Evolutionary conservation across 2,797 vertebrate genomes (phyloP).

Genomic region (Varecia variegata): DNA sequence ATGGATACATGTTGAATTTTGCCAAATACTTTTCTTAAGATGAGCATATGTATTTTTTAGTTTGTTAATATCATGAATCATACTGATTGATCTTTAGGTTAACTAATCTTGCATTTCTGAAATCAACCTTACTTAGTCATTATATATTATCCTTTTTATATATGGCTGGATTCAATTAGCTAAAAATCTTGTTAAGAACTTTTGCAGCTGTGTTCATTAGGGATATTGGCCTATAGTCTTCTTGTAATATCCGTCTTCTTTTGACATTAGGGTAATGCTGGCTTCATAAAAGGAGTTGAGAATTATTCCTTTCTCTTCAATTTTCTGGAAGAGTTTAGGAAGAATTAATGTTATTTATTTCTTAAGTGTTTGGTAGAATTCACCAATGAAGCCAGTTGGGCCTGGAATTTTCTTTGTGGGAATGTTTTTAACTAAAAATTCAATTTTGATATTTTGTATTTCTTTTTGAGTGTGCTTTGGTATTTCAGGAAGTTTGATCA

Average conservation of each 20-base stretch:
- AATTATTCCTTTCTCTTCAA: neutral
- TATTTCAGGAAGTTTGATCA: neutral
- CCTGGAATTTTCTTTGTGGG: neutral
- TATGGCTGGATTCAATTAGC: neutral
- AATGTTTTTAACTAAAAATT: neutral
- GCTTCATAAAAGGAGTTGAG: neutral
- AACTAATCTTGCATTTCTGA: neutral
- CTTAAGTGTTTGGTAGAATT: neutral
- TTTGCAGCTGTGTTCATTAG: neutral
- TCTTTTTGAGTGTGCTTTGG: neutral
- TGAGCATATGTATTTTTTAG: neutral
- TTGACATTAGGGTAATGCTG: neutral
- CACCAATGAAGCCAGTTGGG: neutral
- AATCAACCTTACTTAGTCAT: neutral
- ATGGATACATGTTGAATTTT: neutral
- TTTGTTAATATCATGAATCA: neutral
- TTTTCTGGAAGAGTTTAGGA: neutral
- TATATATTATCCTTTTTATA: neutral
- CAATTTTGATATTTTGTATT: neutral
- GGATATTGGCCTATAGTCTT: neutral
- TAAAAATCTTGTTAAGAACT: neutral
- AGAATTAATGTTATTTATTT: neutral
- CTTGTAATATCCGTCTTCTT: neutral
- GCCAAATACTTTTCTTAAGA: neutral
- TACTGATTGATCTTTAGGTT: neutral